These are phyloP conservation scores for Sinonovacula constricta DNA, from an alignment of 1,140 invertebrate genomes.

Conservation along the genomic window DNA sequence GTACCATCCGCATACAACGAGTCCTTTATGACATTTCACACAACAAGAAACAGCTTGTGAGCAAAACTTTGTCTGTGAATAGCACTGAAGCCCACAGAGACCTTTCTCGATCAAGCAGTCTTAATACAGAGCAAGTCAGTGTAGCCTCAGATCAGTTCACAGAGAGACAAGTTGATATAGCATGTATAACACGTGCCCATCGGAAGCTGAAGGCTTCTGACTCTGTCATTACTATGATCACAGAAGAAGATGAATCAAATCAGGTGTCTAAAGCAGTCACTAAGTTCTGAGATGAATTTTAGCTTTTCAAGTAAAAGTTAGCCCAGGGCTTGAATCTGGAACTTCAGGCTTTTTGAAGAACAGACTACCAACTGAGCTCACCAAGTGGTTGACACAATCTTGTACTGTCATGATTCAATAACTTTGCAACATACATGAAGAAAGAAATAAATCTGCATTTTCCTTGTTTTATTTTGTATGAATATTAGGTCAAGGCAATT, in stretches of 20 bases:
- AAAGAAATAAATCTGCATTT: too few species aligned
- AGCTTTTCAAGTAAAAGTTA: too few species aligned
- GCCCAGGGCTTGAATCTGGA: too few species aligned
- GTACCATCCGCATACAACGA: slow-evolving; percentile 55
- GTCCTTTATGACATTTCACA: slow-evolving; percentile 39
- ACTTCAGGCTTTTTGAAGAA: too few species aligned
- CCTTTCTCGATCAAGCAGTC: not conserved
- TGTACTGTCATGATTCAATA: too few species aligned
- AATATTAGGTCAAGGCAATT: too few species aligned
- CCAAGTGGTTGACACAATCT: too few species aligned
- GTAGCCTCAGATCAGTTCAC: not conserved
- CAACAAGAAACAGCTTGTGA: slow-evolving; percentile 2
- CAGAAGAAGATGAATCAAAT: slow-evolving; percentile 21
- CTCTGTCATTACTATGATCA: slow-evolving; percentile 17
- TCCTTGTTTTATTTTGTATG: too few species aligned
- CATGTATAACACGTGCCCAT: not conserved
- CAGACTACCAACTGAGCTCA: too few species aligned
- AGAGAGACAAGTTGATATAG: too few species aligned
- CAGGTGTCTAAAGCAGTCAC: too few species aligned
- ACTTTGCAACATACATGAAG: too few species aligned
- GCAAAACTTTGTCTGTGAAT: not conserved
- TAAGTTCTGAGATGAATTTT: not conserved
- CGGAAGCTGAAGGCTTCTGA: not conserved
- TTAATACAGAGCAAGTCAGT: not conserved
- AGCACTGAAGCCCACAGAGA: not conserved